phyloP scores from a whole-genome alignment of 37 sponge, comb jelly and placozoan genomes.

The Beroe forskalii region DNA sequence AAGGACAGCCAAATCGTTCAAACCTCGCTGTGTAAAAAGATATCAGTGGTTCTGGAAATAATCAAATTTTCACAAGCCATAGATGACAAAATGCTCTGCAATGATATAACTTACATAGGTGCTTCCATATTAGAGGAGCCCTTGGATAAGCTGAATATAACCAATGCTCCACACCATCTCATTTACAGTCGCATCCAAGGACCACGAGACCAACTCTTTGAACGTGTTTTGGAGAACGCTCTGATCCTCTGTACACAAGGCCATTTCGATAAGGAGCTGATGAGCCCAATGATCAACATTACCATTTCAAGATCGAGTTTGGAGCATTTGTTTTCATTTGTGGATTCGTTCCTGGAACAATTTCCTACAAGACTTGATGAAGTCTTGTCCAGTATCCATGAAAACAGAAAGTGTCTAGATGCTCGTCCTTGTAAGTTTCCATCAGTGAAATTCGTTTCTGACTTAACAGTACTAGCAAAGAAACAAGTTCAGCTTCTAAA shows the following conservation, averaged over 20 bases:
- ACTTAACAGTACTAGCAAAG: background rate
- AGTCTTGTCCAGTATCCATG: background rate
- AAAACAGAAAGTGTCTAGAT: background rate
- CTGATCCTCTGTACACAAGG: background rate
- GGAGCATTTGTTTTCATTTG: background rate
- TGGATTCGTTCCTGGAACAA: background rate
- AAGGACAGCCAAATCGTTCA: background rate
- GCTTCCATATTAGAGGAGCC: background rate
- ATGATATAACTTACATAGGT: slow-evolving; percentile 22
- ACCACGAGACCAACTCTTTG: background rate
- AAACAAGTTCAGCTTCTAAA: background rate
- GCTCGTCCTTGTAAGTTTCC: background rate
- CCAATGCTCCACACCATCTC: background rate
- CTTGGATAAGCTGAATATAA: background rate
- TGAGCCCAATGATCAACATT: background rate
- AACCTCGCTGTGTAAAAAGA: background rate
- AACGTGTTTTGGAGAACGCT: background rate
- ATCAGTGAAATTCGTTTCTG: background rate
- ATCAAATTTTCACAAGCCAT: background rate
- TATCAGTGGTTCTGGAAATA: background rate
- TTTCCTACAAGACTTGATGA: slow-evolving; percentile 41
- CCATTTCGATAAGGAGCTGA: background rate
- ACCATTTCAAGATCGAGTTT: background rate
- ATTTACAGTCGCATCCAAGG: background rate
- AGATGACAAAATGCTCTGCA: background rate